These are phyloP conservation scores for Diachrysia chrysitis DNA, from an alignment of 2,888 invertebrate species.

Conservation along the genomic window DNA sequence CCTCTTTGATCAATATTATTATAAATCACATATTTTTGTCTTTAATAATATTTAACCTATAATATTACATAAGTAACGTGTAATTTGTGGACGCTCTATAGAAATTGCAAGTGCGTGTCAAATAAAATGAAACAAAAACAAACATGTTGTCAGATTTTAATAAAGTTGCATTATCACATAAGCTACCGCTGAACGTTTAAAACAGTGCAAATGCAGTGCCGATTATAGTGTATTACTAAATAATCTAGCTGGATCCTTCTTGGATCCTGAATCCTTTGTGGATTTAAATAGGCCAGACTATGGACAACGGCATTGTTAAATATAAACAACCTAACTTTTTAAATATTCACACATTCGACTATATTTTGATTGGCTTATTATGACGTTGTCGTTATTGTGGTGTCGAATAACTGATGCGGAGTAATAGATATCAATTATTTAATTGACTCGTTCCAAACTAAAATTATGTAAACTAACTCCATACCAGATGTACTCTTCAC, in stretches of 20 bases:
- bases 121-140: neutral
- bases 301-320: neutral
- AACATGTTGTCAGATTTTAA: neutral
- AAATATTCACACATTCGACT: neutral
- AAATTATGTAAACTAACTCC: no score
- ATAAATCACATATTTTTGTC: no score
- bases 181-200: neutral
- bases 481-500: no score
- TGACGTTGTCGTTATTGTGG: no score
- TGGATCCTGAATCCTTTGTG: neutral
- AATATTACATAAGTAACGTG: no score
- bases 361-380: no score
- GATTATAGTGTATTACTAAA: neutral
- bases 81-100: no score
- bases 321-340: neutral
- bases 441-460: no score
- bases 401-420: no score
- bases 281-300: neutral
- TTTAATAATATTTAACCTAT: no score
- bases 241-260: neutral
- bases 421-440: no score
- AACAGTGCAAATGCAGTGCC: neutral
- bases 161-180: conserved; percentile 1
- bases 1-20: neutral
- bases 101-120: no score